Conservation (phyloP, 1,140 invertebrate species). For the Aphidius gifuensis region DNA sequence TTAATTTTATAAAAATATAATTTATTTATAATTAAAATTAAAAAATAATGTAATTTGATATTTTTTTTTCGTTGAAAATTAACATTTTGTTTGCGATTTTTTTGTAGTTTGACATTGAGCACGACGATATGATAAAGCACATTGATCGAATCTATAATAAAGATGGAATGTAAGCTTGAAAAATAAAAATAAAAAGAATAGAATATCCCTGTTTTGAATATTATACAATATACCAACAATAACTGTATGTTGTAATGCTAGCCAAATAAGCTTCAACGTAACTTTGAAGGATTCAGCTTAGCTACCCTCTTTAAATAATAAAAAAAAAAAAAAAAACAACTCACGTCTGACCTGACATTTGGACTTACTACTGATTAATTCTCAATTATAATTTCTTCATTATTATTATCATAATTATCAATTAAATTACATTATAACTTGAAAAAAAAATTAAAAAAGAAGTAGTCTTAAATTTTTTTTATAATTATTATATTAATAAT, state of each 20-base stretch:
- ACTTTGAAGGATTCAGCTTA: constrained; percentile 53
- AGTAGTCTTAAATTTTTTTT: too few relatives aligned
- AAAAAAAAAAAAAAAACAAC: background rate
- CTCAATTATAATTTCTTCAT: too few relatives aligned
- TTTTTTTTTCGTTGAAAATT: too few relatives aligned
- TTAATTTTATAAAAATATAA: too few relatives aligned
- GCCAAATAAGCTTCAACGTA: constrained; percentile 50
- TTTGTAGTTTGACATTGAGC: background rate
- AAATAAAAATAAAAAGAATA: constrained; percentile 29
- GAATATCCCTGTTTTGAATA: background rate
- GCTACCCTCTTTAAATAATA: constrained; percentile 41
- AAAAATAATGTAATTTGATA: too few relatives aligned
- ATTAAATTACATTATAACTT: too few relatives aligned
- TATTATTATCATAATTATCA: too few relatives aligned
- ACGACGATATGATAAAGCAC: background rate
- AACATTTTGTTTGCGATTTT: too few relatives aligned
- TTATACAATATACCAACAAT: too few relatives aligned
- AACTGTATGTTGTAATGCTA: constrained; percentile 46
- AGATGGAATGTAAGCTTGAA: constrained; percentile 40
- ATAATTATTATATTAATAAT: too few relatives aligned
- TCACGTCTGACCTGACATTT: constrained; percentile 29
- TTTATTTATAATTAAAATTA: too few relatives aligned
- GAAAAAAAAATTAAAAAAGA: too few relatives aligned
- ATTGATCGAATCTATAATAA: constrained; percentile 34
- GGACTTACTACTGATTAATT: constrained; percentile 29